phyloP scores from a whole-genome alignment of 1,140 invertebrate species.

The Nymphalis io region DNA sequence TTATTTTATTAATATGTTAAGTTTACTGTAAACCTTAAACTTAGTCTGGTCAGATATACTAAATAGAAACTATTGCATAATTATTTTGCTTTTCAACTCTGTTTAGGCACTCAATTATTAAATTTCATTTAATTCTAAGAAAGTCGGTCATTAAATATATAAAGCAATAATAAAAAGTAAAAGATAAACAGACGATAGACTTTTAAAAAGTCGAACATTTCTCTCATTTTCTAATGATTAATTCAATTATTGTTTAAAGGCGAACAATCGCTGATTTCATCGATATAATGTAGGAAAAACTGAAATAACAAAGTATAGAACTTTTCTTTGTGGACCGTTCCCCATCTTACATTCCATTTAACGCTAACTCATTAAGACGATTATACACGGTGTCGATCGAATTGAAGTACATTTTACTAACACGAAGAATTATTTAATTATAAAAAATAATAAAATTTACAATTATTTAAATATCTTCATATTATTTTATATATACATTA shows the following conservation, averaged over 20 bases:
- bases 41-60: not conserved
- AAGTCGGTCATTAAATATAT: slow-evolving; percentile 28
- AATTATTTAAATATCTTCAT: not conserved
- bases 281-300: not conserved
- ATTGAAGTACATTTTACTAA: not conserved
- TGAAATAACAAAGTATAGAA: not conserved
- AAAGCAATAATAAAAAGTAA: slow-evolving; percentile 25
- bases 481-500: not conserved
- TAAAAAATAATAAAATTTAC: slow-evolving; percentile 4
- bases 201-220: slow-evolving; percentile 31
- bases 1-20: not conserved
- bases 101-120: not conserved
- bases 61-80: not conserved
- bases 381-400: not conserved
- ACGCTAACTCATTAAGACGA: slow-evolving; percentile 4
- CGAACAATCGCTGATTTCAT: not conserved
- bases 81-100: slow-evolving; percentile 1
- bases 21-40: not conserved
- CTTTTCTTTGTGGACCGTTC: not conserved
- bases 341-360: not conserved
- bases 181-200: slow-evolving; percentile 27
- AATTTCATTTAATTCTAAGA: slow-evolving; percentile 15
- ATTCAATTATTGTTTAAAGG: not conserved
- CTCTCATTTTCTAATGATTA: slow-evolving; percentile 13
- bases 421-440: slow-evolving; percentile 1